Evolutionary conservation across 2,113 vertebrate genomes (phyloP).

Genomic region (Pygoscelis antarcticus): DNA sequence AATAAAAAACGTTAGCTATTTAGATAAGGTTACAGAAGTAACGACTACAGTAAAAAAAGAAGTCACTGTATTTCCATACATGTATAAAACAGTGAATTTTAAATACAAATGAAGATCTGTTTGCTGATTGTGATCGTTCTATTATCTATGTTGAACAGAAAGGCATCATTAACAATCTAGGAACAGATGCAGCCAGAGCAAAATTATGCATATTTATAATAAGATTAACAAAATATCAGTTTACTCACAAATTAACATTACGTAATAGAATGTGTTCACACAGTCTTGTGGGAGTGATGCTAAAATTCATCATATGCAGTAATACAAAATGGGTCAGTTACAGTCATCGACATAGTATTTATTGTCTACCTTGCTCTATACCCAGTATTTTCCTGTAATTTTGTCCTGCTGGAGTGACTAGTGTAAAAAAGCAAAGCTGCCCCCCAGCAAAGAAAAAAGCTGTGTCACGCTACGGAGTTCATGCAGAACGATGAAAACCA

Average conservation of each 20-base stretch:
- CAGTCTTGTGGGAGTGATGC: not conserved
- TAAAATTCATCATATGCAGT: not conserved
- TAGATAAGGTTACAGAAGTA: not conserved
- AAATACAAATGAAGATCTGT: not conserved
- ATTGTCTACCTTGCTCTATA: not conserved
- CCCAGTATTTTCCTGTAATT: not conserved
- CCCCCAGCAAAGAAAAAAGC: not conserved
- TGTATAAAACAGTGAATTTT: not conserved
- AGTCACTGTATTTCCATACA: not conserved
- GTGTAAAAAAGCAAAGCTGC: not conserved
- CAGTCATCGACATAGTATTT: not conserved
- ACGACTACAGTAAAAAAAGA: not conserved
- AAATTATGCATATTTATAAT: not conserved
- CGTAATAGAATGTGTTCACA: not conserved
- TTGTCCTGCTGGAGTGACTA: not conserved
- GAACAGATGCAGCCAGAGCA: not conserved
- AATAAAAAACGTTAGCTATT: rapidly evolving
- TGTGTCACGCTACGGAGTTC: not conserved
- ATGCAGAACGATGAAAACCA: not conserved
- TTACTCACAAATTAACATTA: not conserved
- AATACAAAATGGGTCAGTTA: not conserved
- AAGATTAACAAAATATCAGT: slow-evolving; percentile 16
- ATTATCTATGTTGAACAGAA: slow-evolving; percentile 9
- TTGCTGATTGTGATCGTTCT: not conserved
- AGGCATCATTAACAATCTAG: not conserved